Percentiles rank a stretch among this genome's conserved stretches.
Evolutionary conservation across 2,113 vertebrate species (phyloP).

Genomic region (Apteryx owenii): DNA sequence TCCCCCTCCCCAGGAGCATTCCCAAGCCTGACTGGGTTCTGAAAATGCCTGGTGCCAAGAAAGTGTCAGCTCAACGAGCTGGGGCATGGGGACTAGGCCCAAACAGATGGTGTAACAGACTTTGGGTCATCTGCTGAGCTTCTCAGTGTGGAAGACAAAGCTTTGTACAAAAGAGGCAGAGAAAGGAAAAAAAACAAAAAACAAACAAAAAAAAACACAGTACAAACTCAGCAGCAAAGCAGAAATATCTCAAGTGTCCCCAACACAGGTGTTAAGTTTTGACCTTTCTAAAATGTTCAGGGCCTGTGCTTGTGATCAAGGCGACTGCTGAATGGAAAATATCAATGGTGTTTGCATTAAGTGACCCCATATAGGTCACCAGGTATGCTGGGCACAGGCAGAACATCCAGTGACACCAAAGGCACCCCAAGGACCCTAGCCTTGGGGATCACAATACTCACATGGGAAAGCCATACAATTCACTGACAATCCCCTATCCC

Average conservation of each 20-base stretch:
- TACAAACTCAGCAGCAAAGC: not conserved
- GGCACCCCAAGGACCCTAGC: not conserved
- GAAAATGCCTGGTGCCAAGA: not conserved
- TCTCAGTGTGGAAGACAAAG: not conserved
- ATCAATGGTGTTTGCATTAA: not conserved
- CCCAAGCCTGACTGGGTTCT: not conserved
- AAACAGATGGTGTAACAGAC: constrained; percentile 1
- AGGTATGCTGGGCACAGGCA: not conserved
- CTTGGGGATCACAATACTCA: not conserved
- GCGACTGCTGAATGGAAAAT: not conserved
- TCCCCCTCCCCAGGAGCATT: not conserved
- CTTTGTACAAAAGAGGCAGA: not conserved
- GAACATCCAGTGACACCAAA: not conserved
- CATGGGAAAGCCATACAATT: not conserved
- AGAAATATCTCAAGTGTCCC: not conserved
- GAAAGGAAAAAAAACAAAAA: not conserved
- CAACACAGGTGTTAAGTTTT: not conserved
- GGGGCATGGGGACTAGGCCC: not conserved
- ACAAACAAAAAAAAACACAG: not conserved
- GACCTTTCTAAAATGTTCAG: not conserved
- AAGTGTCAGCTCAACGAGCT: not conserved
- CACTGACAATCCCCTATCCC: not conserved
- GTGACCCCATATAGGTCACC: not conserved
- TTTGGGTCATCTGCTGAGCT: not conserved
- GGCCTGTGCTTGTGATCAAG: not conserved